These are phyloP conservation scores for Dryoscopus gambensis DNA, from an alignment of 2,113 vertebrate genomes.

Conservation along the genomic window DNA sequence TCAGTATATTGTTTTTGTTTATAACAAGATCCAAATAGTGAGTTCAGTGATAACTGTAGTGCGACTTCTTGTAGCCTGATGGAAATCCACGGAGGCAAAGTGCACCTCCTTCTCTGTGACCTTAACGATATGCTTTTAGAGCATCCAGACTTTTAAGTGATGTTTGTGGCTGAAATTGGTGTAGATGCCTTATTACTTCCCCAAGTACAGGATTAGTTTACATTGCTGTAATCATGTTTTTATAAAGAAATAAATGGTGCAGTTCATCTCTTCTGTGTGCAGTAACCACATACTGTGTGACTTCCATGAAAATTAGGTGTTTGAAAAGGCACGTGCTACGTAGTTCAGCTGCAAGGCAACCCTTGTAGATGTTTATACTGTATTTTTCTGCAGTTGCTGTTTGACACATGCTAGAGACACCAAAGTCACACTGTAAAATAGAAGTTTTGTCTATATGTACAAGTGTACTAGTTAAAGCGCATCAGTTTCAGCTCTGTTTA, in stretches of 20 bases:
- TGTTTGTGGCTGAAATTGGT: conserved; percentile 42
- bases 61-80: background rate
- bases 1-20: background rate
- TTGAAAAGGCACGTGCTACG: background rate
- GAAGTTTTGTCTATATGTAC: background rate
- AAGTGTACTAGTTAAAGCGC: background rate
- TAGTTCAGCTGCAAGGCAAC: background rate
- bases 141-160: background rate
- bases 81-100: background rate
- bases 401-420: background rate
- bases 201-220: background rate
- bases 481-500: background rate
- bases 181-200: background rate
- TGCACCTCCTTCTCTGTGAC: background rate
- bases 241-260: conserved; percentile 21
- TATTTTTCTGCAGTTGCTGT: background rate
- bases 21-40: background rate
- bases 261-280: background rate
- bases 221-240: background rate
- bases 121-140: conserved; percentile 2
- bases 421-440: background rate
- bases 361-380: background rate
- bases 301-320: background rate
- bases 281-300: background rate
- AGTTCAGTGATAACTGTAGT: background rate